A percentile compares a stretch with the other conserved stretches of the same genome.
Conservation (phyloP, 2,888 invertebrate genomes). For the Idaea biselata region DNA sequence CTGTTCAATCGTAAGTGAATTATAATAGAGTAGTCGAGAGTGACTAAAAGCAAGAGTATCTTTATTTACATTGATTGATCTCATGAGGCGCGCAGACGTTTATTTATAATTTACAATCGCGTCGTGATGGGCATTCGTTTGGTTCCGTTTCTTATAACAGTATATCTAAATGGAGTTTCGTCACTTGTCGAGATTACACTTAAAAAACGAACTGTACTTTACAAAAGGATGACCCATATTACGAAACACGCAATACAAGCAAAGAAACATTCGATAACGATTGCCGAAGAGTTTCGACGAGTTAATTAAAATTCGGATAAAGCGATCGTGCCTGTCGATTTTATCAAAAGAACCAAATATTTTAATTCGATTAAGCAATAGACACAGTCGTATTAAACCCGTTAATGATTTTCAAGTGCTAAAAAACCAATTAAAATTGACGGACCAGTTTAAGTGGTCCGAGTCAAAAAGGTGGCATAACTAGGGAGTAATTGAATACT, state of each 20-base stretch:
- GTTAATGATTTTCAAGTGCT: conserved; percentile 53
- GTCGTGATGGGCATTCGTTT: conserved; percentile 58
- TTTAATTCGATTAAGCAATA: conserved; percentile 34
- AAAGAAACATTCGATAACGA: conserved; percentile 44
- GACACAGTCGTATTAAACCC: conserved; percentile 39
- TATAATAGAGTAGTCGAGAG: conserved; percentile 40
- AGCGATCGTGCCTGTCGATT: conserved; percentile 33
- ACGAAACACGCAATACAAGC: conserved; percentile 49
- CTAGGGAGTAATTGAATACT: conserved; percentile 47
- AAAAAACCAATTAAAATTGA: conserved; percentile 68
- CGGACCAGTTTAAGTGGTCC: conserved; percentile 39
- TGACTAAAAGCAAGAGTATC: conserved; percentile 38
- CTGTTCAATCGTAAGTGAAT: conserved; percentile 34
- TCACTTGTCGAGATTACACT: conserved; percentile 65
- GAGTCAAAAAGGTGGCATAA: conserved; percentile 40
- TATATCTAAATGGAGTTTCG: conserved; percentile 59
- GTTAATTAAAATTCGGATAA: conserved; percentile 58
- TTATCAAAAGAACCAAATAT: conserved; percentile 27
- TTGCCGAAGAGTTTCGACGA: conserved; percentile 42
- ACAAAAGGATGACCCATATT: conserved; percentile 53
- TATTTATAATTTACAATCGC: conserved; percentile 59
- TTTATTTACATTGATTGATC: conserved; percentile 44
- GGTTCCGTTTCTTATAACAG: conserved; percentile 57
- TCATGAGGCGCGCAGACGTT: conserved; percentile 38
- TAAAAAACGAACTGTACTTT: conserved; percentile 51